Conservation (phyloP, 2,113 vertebrate species). For the Xerus inauris region DNA sequence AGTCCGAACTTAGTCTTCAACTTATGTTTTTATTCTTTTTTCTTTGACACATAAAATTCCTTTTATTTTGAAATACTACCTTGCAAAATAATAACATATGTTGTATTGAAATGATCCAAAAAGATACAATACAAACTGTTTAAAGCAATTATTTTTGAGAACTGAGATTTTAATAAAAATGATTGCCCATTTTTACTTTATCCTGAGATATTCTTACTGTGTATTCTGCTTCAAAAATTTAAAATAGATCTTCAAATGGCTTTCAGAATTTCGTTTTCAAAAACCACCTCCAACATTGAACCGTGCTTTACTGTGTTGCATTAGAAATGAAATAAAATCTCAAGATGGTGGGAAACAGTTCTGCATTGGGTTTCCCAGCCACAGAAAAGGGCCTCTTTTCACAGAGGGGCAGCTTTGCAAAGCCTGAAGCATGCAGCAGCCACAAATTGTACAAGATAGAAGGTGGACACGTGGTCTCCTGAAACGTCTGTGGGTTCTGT, state of each 20-base stretch:
- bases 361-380: neutral
- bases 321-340: slow-evolving; percentile 42
- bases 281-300: neutral
- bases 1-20: neutral
- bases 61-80: neutral
- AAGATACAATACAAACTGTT: neutral
- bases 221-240: neutral
- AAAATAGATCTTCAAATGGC: neutral
- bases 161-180: neutral
- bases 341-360: neutral
- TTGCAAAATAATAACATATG: neutral
- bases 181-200: neutral
- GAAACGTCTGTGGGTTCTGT: neutral
- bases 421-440: neutral
- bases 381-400: neutral
- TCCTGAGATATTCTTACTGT: neutral
- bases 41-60: neutral
- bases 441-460: neutral
- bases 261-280: neutral
- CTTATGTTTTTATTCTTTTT: neutral
- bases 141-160: neutral
- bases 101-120: neutral
- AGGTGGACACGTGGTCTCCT: neutral
- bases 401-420: neutral
- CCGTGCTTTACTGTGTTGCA: neutral